Percentiles rank a stretch among this genome's conserved stretches.
These are phyloP conservation scores for Artibeus lituratus DNA, from an alignment of 2,797 vertebrate genomes.

Conservation along the genomic window DNA sequence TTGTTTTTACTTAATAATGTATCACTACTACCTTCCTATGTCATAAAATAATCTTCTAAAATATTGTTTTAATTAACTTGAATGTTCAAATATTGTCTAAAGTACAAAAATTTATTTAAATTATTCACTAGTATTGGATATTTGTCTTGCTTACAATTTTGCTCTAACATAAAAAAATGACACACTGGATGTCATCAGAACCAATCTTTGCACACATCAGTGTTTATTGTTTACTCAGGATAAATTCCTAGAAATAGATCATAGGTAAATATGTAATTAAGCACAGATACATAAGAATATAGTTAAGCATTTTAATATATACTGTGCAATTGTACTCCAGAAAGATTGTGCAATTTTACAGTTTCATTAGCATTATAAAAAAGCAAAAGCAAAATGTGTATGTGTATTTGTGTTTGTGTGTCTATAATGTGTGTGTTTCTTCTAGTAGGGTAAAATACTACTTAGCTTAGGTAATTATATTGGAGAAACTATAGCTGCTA, in stretches of 20 bases:
- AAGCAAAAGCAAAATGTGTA: not conserved
- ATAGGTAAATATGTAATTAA: not conserved
- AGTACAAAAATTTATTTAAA: slow-evolving; percentile 13
- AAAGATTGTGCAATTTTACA: not conserved
- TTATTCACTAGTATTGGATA: not conserved
- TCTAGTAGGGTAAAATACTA: not conserved
- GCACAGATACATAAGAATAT: not conserved
- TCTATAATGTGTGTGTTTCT: not conserved
- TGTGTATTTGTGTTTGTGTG: not conserved
- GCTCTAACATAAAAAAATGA: not conserved
- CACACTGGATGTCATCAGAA: not conserved
- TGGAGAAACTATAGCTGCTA: not conserved
- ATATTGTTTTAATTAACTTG: slow-evolving; percentile 23
- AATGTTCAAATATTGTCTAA: not conserved
- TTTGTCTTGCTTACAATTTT: not conserved
- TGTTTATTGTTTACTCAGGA: not conserved
- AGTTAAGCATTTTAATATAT: not conserved
- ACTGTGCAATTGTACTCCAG: not conserved
- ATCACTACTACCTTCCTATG: not conserved
- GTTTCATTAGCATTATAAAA: not conserved
- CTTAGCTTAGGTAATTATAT: not conserved
- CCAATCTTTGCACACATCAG: not conserved
- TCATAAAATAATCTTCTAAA: not conserved
- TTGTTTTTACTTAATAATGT: not conserved
- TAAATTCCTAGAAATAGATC: not conserved